phyloP scores from a whole-genome alignment of 2,113 vertebrate genomes.

The Alligator sinensis region DNA sequence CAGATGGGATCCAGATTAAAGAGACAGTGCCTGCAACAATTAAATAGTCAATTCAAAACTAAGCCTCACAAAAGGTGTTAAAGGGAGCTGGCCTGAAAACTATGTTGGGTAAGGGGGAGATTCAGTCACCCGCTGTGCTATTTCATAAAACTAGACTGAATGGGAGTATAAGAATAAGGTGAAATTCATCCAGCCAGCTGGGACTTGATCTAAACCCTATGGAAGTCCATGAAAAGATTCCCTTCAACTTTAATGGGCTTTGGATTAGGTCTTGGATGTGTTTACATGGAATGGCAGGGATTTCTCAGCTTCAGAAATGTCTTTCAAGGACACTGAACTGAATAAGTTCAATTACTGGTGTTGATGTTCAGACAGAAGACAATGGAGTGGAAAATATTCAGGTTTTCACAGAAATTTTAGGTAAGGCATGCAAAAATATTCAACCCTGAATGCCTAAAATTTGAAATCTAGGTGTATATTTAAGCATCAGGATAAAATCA shows the following conservation, averaged over 20 bases:
- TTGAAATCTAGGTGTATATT: neutral
- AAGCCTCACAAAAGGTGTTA: slow-evolving; percentile 61
- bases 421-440: neutral
- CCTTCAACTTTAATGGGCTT: slow-evolving; percentile 25
- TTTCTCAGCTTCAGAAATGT: slow-evolving; percentile 44
- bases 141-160: neutral
- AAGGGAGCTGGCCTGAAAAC: slow-evolving; percentile 53
- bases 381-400: slow-evolving; percentile 4
- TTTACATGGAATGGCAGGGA: slow-evolving; percentile 25
- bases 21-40: slow-evolving; percentile 47
- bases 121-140: slow-evolving; percentile 43
- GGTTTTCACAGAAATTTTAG: slow-evolving; percentile 13
- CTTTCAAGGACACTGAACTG: slow-evolving; percentile 24
- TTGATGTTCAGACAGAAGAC: neutral
- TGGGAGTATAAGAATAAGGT: slow-evolving; percentile 30
- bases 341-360: neutral
- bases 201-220: slow-evolving; percentile 29
- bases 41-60: slow-evolving; percentile 4
- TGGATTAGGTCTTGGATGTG: slow-evolving; percentile 32
- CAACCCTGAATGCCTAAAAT: neutral
- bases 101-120: slow-evolving; percentile 44
- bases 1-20: slow-evolving; percentile 68
- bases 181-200: slow-evolving; percentile 47
- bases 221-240: slow-evolving; percentile 58
- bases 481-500: neutral